Conservation (phyloP, 2,797 vertebrate species). For the Uromys caudimaculatus region DNA sequence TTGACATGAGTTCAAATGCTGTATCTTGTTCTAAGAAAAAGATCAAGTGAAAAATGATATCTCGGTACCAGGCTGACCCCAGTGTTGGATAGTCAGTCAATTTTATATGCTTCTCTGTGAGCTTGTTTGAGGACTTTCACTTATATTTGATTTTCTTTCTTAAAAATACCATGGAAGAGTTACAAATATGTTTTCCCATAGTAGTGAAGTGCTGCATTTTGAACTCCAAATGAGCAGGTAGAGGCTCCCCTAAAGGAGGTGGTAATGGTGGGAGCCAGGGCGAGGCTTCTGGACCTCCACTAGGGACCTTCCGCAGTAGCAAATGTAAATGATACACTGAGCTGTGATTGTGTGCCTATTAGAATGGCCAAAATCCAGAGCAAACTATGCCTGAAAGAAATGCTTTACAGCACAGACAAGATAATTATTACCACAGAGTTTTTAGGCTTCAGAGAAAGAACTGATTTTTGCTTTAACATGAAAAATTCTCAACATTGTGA, state of each 20-base stretch:
- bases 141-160: not conserved
- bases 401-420: accelerated
- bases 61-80: not conserved
- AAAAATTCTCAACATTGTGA: not conserved
- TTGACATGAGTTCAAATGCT: not conserved
- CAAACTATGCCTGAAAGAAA: not conserved
- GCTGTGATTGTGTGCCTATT: not conserved
- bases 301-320: not conserved
- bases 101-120: not conserved
- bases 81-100: not conserved
- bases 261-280: too few relatives aligned
- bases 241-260: not conserved
- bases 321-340: not conserved
- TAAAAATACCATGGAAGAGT: not conserved
- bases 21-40: not conserved
- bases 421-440: not conserved
- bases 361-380: not conserved
- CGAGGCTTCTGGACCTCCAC: not conserved
- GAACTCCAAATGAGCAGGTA: too few relatives aligned
- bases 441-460: not conserved
- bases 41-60: not conserved
- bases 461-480: not conserved
- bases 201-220: not conserved
- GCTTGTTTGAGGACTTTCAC: not conserved
- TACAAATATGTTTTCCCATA: not conserved